Conservation (phyloP, 1,140 invertebrate genomes). For the Copidosoma floridanum region DNA sequence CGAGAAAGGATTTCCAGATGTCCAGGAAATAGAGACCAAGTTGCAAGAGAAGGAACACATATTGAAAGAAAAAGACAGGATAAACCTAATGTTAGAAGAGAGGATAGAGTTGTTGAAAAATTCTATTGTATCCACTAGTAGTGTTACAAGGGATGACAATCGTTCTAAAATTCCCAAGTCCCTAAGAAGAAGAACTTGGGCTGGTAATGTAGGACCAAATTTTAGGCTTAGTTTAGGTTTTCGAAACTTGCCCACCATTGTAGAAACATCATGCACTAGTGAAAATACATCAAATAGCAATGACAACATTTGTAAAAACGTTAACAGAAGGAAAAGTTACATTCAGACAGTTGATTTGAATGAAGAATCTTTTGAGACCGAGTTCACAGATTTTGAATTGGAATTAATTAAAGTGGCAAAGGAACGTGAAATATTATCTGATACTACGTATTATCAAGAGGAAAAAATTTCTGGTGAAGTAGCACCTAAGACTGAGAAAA, state of each 20-base stretch:
- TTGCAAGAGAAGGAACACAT: constrained; percentile 37
- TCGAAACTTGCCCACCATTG: constrained; percentile 34
- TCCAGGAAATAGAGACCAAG: constrained; percentile 38
- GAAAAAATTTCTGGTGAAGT: not conserved
- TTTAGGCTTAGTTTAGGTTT: constrained; percentile 11
- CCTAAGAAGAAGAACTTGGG: constrained; percentile 38
- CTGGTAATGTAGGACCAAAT: constrained; percentile 16
- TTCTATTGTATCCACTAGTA: constrained; percentile 35
- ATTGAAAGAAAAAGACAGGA: constrained; percentile 31
- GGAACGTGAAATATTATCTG: constrained; percentile 21
- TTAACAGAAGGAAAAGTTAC: constrained; percentile 28
- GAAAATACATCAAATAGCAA: constrained; percentile 13
- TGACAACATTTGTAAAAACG: constrained; percentile 14
- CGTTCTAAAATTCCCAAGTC: constrained; percentile 14
- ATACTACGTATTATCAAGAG: not conserved
- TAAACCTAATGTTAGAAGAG: constrained; percentile 36
- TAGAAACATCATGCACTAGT: constrained; percentile 27
- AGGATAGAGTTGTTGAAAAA: constrained; percentile 41
- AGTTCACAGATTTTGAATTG: constrained; percentile 40
- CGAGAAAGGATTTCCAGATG: constrained; percentile 30
- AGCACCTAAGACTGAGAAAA: not conserved
- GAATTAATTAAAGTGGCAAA: constrained; percentile 35
- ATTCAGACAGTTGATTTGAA: constrained; percentile 27
- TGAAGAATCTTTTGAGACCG: constrained; percentile 34
- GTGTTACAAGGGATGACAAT: constrained; percentile 3